phyloP scores from a whole-genome alignment of 2,113 vertebrate species.

The Sisor rabdophorus region DNA sequence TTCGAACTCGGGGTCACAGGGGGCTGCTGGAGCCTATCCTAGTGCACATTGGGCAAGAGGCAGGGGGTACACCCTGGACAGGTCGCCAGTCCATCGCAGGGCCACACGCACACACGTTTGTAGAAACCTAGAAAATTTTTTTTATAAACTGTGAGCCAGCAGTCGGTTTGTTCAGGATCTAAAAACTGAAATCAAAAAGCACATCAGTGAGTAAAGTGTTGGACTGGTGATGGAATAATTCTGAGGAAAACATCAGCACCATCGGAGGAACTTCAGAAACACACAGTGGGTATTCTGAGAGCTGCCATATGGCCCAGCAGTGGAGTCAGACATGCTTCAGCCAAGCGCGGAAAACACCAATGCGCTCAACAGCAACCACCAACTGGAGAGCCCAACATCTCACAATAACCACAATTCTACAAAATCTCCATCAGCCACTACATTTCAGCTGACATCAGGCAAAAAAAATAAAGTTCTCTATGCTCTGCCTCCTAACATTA shows the following conservation, averaged over 20 bases:
- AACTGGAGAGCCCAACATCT: not conserved
- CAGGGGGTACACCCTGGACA: too few species aligned
- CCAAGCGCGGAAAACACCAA: slow-evolving; percentile 17
- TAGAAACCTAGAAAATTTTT: too few species aligned
- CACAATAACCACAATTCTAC: not conserved
- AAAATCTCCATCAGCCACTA: not conserved
- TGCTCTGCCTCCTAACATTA: not conserved
- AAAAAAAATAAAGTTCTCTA: not conserved
- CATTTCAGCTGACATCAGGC: not conserved
- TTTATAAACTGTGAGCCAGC: too few species aligned
- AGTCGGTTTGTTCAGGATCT: too few species aligned
- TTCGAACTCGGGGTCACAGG: too few species aligned
- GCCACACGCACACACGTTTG: too few species aligned
- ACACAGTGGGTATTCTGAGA: slow-evolving; percentile 33
- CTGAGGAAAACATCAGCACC: slow-evolving; percentile 28
- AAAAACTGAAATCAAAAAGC: too few species aligned
- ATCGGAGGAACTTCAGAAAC: slow-evolving; percentile 35
- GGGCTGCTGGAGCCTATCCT: too few species aligned
- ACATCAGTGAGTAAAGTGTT: too few species aligned
- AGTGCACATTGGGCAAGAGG: too few species aligned
- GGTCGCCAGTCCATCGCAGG: too few species aligned
- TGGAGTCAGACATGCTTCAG: slow-evolving; percentile 37
- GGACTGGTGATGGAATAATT: not conserved
- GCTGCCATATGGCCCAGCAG: slow-evolving; percentile 40
- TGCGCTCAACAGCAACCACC: slow-evolving; percentile 5